These are phyloP conservation scores for Oreohelix idahoensis DNA, from an alignment of 1,140 invertebrate genomes.

Conservation along the genomic window DNA sequence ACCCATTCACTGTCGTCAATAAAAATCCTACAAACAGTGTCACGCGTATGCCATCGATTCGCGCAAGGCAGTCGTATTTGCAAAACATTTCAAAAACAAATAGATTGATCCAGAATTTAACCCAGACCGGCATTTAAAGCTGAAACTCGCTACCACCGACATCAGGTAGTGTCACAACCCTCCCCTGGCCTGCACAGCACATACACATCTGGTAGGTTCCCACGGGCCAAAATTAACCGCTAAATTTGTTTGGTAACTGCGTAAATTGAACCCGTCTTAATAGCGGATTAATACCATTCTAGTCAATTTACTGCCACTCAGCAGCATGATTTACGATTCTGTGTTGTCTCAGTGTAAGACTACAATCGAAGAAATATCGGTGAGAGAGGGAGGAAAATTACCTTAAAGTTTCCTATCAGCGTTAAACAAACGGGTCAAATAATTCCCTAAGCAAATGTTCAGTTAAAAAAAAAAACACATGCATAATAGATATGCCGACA, in stretches of 20 bases:
- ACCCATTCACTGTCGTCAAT: not conserved
- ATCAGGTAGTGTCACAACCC: not conserved
- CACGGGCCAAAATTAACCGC: slow-evolving; percentile 1
- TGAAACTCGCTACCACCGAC: not conserved
- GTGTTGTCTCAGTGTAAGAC: not conserved
- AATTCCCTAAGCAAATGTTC: too few species aligned
- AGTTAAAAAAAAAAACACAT: not conserved
- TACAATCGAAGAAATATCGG: not conserved
- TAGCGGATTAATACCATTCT: slow-evolving; percentile 1
- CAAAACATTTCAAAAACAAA: slow-evolving; percentile 15
- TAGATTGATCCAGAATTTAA: slow-evolving; percentile 17
- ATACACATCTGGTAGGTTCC: not conserved
- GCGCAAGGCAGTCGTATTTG: slow-evolving; percentile 1
- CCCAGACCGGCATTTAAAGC: not conserved
- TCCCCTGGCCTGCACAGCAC: not conserved
- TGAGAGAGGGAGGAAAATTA: not conserved
- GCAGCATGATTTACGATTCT: not conserved
- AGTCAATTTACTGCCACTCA: slow-evolving; percentile 2
- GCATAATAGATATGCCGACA: not conserved
- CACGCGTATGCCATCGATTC: not conserved
- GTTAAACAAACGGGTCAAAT: not conserved
- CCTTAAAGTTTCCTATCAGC: not conserved
- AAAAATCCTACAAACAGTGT: not conserved
- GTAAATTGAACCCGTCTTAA: not conserved
- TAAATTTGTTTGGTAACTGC: not conserved